These are phyloP conservation scores for Stenolophus ochropezus DNA, from an alignment of 2,888 invertebrate genomes.

Conservation along the genomic window DNA sequence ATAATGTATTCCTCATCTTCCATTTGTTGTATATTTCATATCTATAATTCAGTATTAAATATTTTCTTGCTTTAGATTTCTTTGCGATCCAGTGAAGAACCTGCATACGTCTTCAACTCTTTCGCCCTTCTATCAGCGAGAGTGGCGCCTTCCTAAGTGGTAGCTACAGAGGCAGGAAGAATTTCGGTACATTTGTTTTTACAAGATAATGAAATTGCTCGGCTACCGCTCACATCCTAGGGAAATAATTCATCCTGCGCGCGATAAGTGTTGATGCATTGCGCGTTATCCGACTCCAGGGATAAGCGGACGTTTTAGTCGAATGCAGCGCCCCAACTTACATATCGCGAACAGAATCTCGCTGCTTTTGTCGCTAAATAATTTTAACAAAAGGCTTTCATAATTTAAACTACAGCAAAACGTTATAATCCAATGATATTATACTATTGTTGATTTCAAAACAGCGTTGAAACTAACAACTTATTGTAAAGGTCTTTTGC, in stretches of 20 bases:
- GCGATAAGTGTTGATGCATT: conserved; percentile 69
- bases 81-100: no score
- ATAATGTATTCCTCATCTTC: no score
- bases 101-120: neutral
- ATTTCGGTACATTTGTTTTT: conserved; percentile 52
- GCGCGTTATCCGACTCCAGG: conserved; percentile 56
- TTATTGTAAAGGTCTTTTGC: no score
- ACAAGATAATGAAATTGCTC: conserved; percentile 55
- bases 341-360: neutral
- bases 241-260: conserved; percentile 60
- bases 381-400: neutral
- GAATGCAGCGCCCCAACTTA: neutral
- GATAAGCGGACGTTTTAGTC: conserved; percentile 4
- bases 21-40: no score
- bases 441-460: no score
- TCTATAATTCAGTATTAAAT: no score
- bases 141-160: neutral
- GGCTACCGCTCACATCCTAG: conserved; percentile 36
- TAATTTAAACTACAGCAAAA: no score
- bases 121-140: neutral
- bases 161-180: conserved; percentile 7
- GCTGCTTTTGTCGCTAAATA: neutral
- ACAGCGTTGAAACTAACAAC: no score
- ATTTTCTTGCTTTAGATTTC: no score
- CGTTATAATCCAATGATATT: no score